These are phyloP conservation scores for Artibeus jamaicensis DNA, from an alignment of 2,797 vertebrate genomes.

Conservation along the genomic window DNA sequence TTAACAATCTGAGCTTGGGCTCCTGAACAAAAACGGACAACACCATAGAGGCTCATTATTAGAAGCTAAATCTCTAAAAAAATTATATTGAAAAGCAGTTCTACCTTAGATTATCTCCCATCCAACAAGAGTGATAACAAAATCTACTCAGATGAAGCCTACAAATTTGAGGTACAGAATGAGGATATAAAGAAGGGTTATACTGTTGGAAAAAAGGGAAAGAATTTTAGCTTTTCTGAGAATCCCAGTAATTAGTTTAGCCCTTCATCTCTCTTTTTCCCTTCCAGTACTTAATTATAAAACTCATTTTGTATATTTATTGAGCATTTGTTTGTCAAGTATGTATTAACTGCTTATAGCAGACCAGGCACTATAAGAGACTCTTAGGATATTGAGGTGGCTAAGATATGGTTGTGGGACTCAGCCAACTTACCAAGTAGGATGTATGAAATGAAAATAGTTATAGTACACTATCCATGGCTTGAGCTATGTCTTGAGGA, in stretches of 20 bases:
- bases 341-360: background rate
- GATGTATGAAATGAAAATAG: background rate
- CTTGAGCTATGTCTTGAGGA: background rate
- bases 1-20: conserved; percentile 19
- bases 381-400: background rate
- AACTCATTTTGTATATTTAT: conserved; percentile 11
- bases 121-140: background rate
- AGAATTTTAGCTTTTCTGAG: background rate
- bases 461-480: background rate
- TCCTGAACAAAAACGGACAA: conserved; percentile 47
- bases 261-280: background rate
- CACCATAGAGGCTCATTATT: conserved; percentile 13
- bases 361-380: background rate
- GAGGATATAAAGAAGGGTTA: background rate
- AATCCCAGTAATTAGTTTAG: background rate
- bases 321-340: background rate
- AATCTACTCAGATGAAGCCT: background rate
- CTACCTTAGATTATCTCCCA: background rate
- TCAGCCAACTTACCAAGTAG: background rate
- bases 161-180: background rate
- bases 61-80: background rate
- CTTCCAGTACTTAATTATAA: background rate
- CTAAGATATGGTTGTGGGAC: background rate
- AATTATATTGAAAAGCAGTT: conserved; percentile 3
- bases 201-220: background rate